These are phyloP conservation scores for Polietes domitor DNA, from an alignment of 2,888 invertebrate genomes.

Conservation along the genomic window DNA sequence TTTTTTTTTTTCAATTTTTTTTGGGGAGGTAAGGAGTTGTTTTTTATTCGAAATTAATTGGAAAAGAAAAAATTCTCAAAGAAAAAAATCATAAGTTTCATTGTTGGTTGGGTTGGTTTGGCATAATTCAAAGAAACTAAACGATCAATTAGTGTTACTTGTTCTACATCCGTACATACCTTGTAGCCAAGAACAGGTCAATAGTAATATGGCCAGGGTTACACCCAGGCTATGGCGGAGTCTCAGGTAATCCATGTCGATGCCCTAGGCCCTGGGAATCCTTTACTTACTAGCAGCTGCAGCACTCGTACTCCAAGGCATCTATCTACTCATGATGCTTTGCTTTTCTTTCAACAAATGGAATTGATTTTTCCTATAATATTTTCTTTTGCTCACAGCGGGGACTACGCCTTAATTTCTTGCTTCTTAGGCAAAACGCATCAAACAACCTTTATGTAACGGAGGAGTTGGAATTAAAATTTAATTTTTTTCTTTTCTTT, in stretches of 20 bases:
- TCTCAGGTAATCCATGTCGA: slow-evolving; percentile 43
- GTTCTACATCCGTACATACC: slow-evolving; percentile 52
- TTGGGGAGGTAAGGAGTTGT: slow-evolving; percentile 55
- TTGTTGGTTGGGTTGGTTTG: background rate
- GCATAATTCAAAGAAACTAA: slow-evolving; percentile 49
- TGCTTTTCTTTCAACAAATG: slow-evolving; percentile 29
- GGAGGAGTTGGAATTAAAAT: background rate
- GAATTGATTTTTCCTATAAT: slow-evolving; percentile 63
- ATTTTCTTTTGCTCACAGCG: background rate
- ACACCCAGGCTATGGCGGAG: slow-evolving; percentile 47
- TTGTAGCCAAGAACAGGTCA: slow-evolving; percentile 40
- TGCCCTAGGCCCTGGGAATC: slow-evolving; percentile 29
- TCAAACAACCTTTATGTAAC: background rate
- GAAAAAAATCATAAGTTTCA: slow-evolving; percentile 20
- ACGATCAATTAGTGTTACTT: background rate
- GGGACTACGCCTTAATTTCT: slow-evolving; percentile 65
- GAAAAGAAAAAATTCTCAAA: slow-evolving; percentile 33
- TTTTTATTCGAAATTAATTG: slow-evolving; percentile 32
- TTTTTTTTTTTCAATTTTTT: too few species aligned
- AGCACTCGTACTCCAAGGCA: background rate
- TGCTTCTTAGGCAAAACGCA: slow-evolving; percentile 6
- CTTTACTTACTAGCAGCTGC: slow-evolving; percentile 50
- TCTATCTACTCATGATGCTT: slow-evolving; percentile 22
- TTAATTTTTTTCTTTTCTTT: slow-evolving; percentile 21
- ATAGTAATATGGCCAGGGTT: slow-evolving; percentile 57